Evolutionary conservation across 2,797 vertebrate species (phyloP), one percentile per base, ranked within the genome.

Genomic region (Hylomyscus alleni): DNA sequence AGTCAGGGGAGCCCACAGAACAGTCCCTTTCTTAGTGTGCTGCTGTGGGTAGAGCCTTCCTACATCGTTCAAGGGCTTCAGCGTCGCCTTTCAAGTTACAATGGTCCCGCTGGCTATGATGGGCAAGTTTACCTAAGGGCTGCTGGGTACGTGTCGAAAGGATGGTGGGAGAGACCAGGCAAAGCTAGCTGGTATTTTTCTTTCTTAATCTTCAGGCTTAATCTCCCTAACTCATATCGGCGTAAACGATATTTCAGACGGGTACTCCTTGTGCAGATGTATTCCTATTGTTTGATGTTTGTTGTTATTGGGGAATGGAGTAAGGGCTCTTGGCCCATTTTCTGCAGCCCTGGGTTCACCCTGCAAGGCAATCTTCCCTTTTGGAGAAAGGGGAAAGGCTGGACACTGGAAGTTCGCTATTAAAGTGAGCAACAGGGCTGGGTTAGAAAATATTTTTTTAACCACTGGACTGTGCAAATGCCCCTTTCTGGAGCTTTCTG

Each of bases 401-500:
- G 95, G 96, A 98, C 4, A 2, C 58, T 95, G 91, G 96, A 98
- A 98, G 98, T 98, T 98, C 96, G 91, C 97, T 98, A 93, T 97
- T 97, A 97, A 98, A 89, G 95, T 94, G 94, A 98, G 98, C 98
- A 98, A 98, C 98, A 98, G 98, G 98, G 97, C 98, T 98, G 94
- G 98, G 96, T 98, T 97, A 98, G 97, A 73, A 40, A 50, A 47
- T 91, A 96, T 76, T 56, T 81, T 24, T 83, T 29, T 92, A 91
- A 94, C 96, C 93, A 92, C 93, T 4, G 20, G 67, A 91, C 96
- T 89, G 54, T 97, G 93, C 97, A 96, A 97, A 97, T 96, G 77
- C 97, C 95, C 97, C 92, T 98, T 98, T 98, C 98, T 98, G 97
- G 98, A 98, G 98, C 98, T 97, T 99, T 98, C 98, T 47, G 62